phyloP scores from a whole-genome alignment of 2,888 invertebrate genomes.

The Pammene aurita region DNA sequence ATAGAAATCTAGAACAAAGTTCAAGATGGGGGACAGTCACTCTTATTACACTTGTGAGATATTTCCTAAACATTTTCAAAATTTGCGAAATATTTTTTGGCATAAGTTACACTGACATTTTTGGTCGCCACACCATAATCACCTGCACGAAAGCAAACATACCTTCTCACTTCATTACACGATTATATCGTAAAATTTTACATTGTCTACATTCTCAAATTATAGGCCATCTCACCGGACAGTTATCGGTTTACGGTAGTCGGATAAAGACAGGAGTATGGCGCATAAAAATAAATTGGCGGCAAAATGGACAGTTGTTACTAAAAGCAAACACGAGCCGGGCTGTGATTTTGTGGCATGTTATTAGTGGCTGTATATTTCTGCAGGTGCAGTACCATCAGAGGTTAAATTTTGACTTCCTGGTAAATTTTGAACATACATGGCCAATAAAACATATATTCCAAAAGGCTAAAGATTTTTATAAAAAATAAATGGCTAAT shows the following conservation, averaged over 20 bases:
- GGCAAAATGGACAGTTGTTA: constrained; percentile 66
- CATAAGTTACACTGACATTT: too few relatives aligned
- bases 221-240: constrained; percentile 48
- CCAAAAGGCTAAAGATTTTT: too few relatives aligned
- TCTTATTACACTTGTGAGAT: too few relatives aligned
- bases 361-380: constrained; percentile 47
- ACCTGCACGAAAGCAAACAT: constrained; percentile 37
- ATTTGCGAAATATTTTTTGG: too few relatives aligned
- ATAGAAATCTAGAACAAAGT: too few relatives aligned
- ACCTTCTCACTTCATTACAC: constrained; percentile 44
- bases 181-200: constrained; percentile 73
- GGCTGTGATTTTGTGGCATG: constrained; percentile 57
- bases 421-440: not conserved
- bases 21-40: too few relatives aligned
- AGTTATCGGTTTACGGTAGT: constrained; percentile 39
- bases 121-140: not conserved
- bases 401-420: not conserved
- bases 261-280: constrained; percentile 51
- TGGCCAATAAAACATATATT: too few relatives aligned
- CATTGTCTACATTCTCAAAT: constrained; percentile 66
- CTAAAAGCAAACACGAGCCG: constrained; percentile 44
- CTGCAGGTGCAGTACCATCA: not conserved
- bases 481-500: too few relatives aligned
- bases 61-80: too few relatives aligned
- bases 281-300: constrained; percentile 66